Percentiles rank a stretch among this genome's conserved stretches.
Evolutionary conservation across 2,113 vertebrate species (phyloP).

Genomic region (Notothenia coriiceps): DNA sequence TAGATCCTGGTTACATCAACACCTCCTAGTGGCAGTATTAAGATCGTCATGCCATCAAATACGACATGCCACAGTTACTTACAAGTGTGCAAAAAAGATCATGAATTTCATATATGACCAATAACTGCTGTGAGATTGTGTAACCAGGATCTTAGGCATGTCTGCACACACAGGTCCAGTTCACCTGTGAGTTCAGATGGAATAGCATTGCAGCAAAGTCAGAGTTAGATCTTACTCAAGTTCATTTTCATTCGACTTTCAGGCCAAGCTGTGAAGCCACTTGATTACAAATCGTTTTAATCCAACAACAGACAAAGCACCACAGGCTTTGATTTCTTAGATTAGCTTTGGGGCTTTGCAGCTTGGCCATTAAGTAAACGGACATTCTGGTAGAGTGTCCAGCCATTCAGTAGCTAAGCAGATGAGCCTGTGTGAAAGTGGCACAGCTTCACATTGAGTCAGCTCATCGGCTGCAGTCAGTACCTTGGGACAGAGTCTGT

Average conservation of each 20-base stretch:
- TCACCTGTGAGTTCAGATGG: slow-evolving; percentile 14
- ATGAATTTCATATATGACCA: neutral
- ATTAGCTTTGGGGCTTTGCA: slow-evolving; percentile 58
- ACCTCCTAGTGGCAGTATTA: neutral
- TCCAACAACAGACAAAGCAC: neutral
- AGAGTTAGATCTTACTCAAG: slow-evolving; percentile 8
- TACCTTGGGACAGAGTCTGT: slow-evolving; percentile 79
- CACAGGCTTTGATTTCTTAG: neutral
- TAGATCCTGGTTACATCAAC: slow-evolving; percentile 61
- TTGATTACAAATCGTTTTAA: neutral
- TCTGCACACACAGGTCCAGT: slow-evolving; percentile 44
- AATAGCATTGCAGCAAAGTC: slow-evolving; percentile 17
- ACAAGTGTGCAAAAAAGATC: neutral
- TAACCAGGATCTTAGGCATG: slow-evolving; percentile 58
- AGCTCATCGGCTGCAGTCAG: slow-evolving; percentile 73
- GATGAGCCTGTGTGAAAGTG: slow-evolving; percentile 71
- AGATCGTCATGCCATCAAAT: neutral
- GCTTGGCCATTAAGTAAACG: slow-evolving; percentile 32
- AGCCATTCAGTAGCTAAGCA: slow-evolving; percentile 59
- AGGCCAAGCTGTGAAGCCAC: slow-evolving; percentile 64
- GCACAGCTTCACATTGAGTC: slow-evolving; percentile 56
- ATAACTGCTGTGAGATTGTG: neutral
- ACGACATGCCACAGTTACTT: neutral
- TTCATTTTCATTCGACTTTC: slow-evolving; percentile 1
- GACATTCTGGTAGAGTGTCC: slow-evolving; percentile 5